Conservation (phyloP, 2,888 invertebrate species). For the Galeopsomyia nigrocyanea region DNA sequence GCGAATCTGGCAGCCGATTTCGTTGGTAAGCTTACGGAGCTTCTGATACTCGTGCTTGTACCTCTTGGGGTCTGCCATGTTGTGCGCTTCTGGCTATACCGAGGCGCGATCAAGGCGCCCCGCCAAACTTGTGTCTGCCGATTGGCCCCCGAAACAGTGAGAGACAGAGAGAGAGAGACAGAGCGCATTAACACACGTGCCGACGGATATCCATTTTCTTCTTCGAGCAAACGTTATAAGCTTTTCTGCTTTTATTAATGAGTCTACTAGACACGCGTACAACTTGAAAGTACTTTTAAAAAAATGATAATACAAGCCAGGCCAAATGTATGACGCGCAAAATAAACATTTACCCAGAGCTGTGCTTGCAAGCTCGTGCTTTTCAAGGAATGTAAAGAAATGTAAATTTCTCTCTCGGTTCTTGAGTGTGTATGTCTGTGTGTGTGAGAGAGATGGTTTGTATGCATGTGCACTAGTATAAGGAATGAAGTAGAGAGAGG, state of each 20-base stretch:
- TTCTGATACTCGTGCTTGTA: conserved; percentile 62
- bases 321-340: no score
- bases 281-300: no score
- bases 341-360: conserved; percentile 32
- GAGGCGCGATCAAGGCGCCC: background rate
- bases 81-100: background rate
- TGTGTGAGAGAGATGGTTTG: background rate
- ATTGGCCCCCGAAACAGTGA: conserved; percentile 28
- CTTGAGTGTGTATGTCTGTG: no score
- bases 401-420: no score
- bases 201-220: conserved; percentile 8
- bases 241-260: no score
- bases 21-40: conserved; percentile 60
- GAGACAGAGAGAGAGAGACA: conserved; percentile 14
- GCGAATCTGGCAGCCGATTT: conserved; percentile 58
- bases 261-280: no score
- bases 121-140: conserved; percentile 1
- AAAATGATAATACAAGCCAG: no score
- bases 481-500: background rate
- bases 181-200: background rate
- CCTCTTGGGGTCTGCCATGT: conserved; percentile 55
- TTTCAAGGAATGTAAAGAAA: no score
- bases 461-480: background rate
- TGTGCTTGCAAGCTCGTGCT: conserved; percentile 28
- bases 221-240: conserved; percentile 15